Base-by-base conservation (phyloP, 1,140 invertebrate species). In the Nasonia giraulti region DNA sequence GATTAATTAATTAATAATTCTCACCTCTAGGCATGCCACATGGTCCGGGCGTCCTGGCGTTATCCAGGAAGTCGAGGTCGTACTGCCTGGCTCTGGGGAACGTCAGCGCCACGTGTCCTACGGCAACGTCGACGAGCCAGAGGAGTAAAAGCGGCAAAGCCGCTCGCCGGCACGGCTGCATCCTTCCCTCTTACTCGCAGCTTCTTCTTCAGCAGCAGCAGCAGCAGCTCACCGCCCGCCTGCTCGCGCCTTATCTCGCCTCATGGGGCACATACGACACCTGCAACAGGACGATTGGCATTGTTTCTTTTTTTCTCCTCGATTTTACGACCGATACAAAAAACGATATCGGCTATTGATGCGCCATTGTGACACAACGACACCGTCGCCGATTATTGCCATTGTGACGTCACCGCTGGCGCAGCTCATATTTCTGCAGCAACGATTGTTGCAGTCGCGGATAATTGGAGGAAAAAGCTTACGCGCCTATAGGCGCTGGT, bases 11-110 rank as follows among this genome's bases (percentile, higher is more conserved):
- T 71, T 78, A 77, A 87, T 82, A 88, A 86, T 55, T 74, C 93
- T 95, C 93, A 98, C 98, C 98, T 96, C 96, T 97, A 8, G 98
- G 98, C 97, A 99, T 98, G 86, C 98, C 98, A 92, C 98, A 99
- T 47, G 98, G 98, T 82, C 96, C 95, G 88, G 96, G 96, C 23
- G 98, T 99, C 88, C 98, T 95, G 79, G 96, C 95, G 91, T 96
- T 98, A 91, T 99, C 98, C 92, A 99, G 93, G 93, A 99, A 99
- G 93, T 99, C 98, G 90, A 99, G 93, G 90, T 98, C 97, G 90
- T 96, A 98, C 87, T 96, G 95, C 87, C 97, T 95, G 0, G 97
- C 97, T 6, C 95, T 96, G 69, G 97, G 97, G 92, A 96, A 98
- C 5, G 96, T 97, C n/a, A 98, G 92, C 3, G 96, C 96, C 7